Base-by-base conservation (phyloP, 2,888 invertebrate species). In the Apotomis capreana region DNA sequence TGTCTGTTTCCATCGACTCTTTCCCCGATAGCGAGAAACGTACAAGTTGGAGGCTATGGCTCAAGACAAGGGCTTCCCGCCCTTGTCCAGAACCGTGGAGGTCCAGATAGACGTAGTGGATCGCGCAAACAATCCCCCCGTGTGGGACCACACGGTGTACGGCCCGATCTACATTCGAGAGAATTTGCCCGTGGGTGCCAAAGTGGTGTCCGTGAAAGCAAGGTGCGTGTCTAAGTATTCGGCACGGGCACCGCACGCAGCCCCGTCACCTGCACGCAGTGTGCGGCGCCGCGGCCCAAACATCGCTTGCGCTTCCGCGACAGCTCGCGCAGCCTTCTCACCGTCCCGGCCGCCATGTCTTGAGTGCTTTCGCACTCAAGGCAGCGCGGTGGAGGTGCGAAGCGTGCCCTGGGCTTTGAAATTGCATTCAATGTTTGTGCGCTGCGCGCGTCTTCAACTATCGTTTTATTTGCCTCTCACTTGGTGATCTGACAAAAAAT, bases 41-140 rank as follows among this genome's bases (percentile, higher is more conserved):
- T 98, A 98, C 96, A 98, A 97, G 95, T 96, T 99, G 96, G 97
- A 97, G 95, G 98, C 99, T 94, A 98, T 97, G 95, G 99, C 99
- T 94, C 96, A 98, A 96, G 99, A 99, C 95, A 98, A 97, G 95
- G 99, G 99, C 91, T 97, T 95, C 94, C 98, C 98, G 92, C 96
- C 98, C 94, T 96, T 98, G 94, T 97, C 97, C 94, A 96, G 98
- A 94, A 97, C 97, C 92, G 99, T 98, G 94, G 98, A 98, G 95
- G 98, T 99, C 94, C 98, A 98, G 95, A 98, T 99, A 94, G 98
- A 98, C 95, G 98, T 99, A 94, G 98, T 98, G 95, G 98, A 98
- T 95, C 96, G 97, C 94, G 98, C 97, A 89, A 98, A 97, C 96
- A 99, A 98, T 96, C 98, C 97, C 94, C 98, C 97, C 94, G 97